Conservation (phyloP, 2,797 vertebrate genomes). For the Pipistrellus pipistrellus region DNA sequence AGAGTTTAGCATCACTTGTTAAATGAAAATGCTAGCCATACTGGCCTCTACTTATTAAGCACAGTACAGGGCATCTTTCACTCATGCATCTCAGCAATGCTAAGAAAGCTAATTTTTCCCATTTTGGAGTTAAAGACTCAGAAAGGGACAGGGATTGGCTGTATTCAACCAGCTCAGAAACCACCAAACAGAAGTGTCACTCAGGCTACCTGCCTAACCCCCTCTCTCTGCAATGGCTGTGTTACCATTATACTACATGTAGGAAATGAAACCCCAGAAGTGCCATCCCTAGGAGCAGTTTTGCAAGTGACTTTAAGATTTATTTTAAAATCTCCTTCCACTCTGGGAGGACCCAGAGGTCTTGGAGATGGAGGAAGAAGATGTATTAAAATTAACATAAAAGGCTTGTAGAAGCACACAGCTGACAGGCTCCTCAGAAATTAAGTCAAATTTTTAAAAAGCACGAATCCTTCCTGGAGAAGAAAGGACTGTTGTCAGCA, state of each 20-base stretch:
- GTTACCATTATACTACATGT: neutral
- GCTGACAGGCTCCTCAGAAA: conserved; percentile 37
- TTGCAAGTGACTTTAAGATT: conserved; percentile 32
- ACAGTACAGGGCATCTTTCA: neutral
- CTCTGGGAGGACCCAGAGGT: neutral
- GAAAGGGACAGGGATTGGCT: neutral
- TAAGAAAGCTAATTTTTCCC: neutral
- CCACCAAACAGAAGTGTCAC: neutral
- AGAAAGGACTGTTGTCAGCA: conserved; percentile 77
- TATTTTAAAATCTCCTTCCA: neutral
- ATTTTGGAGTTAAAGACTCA: conserved; percentile 1
- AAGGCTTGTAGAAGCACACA: neutral
- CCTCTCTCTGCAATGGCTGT: neutral
- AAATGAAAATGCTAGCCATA: neutral
- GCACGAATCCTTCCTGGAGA: conserved; percentile 69
- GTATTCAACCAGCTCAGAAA: neutral
- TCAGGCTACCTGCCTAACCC: neutral
- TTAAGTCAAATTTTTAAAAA: conserved; percentile 71
- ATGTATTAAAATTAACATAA: conserved; percentile 16
- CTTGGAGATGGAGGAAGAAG: conserved; percentile 8
- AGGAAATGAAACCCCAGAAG: conserved; percentile 20
- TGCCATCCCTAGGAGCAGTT: neutral
- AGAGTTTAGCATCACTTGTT: neutral
- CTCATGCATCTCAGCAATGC: neutral
- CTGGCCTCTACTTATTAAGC: neutral